Evolutionary conservation across 2,797 vertebrate species (phyloP).

Genomic region (Cyclopterus lumpus): DNA sequence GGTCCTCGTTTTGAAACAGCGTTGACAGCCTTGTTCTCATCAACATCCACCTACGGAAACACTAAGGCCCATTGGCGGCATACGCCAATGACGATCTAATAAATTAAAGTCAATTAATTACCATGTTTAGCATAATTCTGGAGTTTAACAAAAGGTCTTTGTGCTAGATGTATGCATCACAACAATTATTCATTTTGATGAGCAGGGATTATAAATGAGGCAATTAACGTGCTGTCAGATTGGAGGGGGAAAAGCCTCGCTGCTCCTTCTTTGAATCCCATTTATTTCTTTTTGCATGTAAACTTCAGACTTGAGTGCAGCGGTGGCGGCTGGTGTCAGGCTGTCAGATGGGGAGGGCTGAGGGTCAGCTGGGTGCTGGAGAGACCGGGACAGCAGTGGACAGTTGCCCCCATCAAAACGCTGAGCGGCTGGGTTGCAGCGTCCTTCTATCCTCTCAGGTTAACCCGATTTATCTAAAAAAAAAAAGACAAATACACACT

Average conservation of each 20-base stretch:
- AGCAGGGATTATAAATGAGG: slow-evolving; percentile 83
- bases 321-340: slow-evolving; percentile 38
- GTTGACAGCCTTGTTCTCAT: slow-evolving; percentile 54
- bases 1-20: slow-evolving; percentile 45
- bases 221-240: slow-evolving; percentile 81
- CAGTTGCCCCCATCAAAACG: slow-evolving; percentile 64
- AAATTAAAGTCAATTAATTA: slow-evolving; percentile 81
- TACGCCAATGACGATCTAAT: slow-evolving; percentile 63
- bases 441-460: slow-evolving; percentile 64
- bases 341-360: slow-evolving; percentile 47
- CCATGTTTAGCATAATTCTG: slow-evolving; percentile 75
- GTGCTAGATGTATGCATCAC: slow-evolving; percentile 68
- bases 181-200: slow-evolving; percentile 81
- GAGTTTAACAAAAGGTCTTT: slow-evolving; percentile 79
- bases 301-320: slow-evolving; percentile 44
- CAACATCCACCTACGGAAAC: slow-evolving; percentile 45
- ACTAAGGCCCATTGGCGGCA: slow-evolving; percentile 41
- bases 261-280: slow-evolving; percentile 44
- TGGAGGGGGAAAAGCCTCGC: slow-evolving; percentile 58
- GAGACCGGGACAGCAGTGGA: slow-evolving; percentile 50
- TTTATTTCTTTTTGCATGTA: slow-evolving; percentile 35
- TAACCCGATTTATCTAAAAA: slow-evolving; percentile 74
- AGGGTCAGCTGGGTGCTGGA: slow-evolving; percentile 59
- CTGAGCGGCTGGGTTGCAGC: slow-evolving; percentile 33
- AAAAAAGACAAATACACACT: slow-evolving; percentile 1